Base-by-base conservation (phyloP, 1,140 invertebrate genomes). In the Drosophila pandora region DNA sequence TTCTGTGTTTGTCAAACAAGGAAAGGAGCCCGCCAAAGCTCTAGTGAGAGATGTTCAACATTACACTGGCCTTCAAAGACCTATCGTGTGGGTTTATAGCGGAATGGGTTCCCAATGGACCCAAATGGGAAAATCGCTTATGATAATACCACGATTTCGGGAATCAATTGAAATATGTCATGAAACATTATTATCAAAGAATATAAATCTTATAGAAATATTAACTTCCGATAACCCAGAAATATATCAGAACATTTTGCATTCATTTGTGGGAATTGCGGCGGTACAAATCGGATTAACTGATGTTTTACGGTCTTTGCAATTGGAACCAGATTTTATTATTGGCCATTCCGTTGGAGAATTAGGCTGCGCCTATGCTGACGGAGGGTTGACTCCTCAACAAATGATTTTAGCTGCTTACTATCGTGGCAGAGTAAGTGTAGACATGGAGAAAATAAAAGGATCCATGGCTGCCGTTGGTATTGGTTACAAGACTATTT, bases 41-140 rank as follows among this genome's bases (percentile, higher is more conserved):
- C 39, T 93, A 7, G 81, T 90, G 1, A 92, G 91, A 59, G 93
- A 94, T 43, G 91, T 94, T 9, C 92, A 94, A 50, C 93, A 94
- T 89, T 95, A 93, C 85, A 91, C 93, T 0, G 95, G 94, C 0
- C 92, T 93, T 5, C 93, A 93, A 59, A 92, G 70, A 12, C 96
- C 96, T 13, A 92, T 98, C 0, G 97, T 96, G 94, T 97, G 96
- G 92, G 94, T 98, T 8, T 99, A 97, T 92, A 96, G 97, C 67
- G 97, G 97, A 52, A 97, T 98, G 96, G 97, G 97, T 4, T 95
- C 95, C 0, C 97, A 98, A 82, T 98, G 97, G 97, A 90, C 94
- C 25, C 95, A 95, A 48, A 97, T 98, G 96, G 97, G 95, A 17
- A 92, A 93, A 30, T 92, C 93, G 6, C 91, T 94, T 1, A 92